Evolutionary conservation across 2,113 vertebrate species (phyloP).

Genomic region (Pedetes capensis): DNA sequence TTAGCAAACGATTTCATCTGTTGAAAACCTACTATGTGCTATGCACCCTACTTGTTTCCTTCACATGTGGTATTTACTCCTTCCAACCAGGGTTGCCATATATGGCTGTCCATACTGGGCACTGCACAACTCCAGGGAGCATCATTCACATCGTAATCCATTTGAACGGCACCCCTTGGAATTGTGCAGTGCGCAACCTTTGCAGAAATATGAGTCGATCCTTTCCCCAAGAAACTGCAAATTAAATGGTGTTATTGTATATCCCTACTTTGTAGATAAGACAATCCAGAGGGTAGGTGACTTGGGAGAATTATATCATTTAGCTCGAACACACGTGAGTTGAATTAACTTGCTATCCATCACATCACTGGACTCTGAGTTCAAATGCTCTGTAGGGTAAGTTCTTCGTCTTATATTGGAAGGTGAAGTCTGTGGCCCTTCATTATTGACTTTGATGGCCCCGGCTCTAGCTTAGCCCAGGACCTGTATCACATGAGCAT

Average conservation of each 20-base stretch:
- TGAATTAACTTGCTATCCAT: not conserved
- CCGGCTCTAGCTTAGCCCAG: not conserved
- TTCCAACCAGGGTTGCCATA: not conserved
- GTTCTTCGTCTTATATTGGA: too few relatives aligned
- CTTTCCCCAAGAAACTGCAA: not conserved
- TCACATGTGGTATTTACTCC: not conserved
- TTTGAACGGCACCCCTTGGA: not conserved
- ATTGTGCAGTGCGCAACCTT: not conserved
- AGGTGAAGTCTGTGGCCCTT: not conserved
- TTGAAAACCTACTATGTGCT: not conserved
- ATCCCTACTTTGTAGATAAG: fast-evolving
- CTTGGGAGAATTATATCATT: not conserved
- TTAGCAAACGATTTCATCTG: not conserved
- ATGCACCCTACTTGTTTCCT: not conserved
- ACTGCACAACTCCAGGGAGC: not conserved
- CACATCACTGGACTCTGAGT: not conserved
- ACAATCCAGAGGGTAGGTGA: too few relatives aligned
- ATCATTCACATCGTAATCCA: not conserved
- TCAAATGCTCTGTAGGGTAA: not conserved
- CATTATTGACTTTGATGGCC: not conserved
- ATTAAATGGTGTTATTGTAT: not conserved
- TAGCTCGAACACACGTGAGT: not conserved
- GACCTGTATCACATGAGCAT: not conserved
- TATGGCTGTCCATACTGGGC: not conserved
- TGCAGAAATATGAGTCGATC: not conserved